These are phyloP conservation scores for Cecropterus lyciades DNA, from an alignment of 1,140 invertebrate genomes.

Conservation along the genomic window DNA sequence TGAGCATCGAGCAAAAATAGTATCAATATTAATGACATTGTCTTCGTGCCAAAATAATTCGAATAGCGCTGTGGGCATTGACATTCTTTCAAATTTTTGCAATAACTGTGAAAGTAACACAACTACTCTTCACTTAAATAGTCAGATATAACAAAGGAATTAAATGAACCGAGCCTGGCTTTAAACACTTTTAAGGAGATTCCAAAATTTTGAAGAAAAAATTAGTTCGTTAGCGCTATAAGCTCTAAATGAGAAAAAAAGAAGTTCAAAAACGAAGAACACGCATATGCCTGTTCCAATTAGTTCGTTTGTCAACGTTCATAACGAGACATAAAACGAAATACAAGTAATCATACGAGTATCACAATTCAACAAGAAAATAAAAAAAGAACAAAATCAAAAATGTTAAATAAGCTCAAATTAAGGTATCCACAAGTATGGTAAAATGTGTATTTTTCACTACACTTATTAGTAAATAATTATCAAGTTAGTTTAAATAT, in stretches of 20 bases:
- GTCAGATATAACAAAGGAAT: neutral
- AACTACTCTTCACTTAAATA: neutral
- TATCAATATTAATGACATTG: constrained; percentile 72
- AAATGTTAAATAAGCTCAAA: no score
- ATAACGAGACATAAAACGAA: constrained; percentile 4
- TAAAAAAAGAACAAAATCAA: no score
- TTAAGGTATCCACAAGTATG: no score
- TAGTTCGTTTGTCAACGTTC: neutral
- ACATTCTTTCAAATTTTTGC: constrained; percentile 56
- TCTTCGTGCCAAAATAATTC: constrained; percentile 75
- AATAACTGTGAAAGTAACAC: constrained; percentile 1
- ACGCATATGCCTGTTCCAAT: neutral
- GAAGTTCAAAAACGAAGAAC: neutral
- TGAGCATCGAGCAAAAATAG: constrained; percentile 70
- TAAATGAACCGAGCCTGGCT: neutral
- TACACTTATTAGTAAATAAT: no score
- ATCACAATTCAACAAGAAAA: no score
- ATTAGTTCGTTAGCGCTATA: constrained; percentile 13
- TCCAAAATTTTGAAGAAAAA: constrained; percentile 10
- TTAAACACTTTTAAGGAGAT: constrained; percentile 2
- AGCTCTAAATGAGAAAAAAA: neutral
- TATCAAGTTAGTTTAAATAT: no score
- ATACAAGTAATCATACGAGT: neutral
- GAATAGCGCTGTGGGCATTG: constrained; percentile 72
- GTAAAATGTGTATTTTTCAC: no score